A percentile compares a stretch with the other conserved stretches of the same genome.
phyloP scores from a whole-genome alignment of 2,797 vertebrate species.

The Anomalospiza imberbis region DNA sequence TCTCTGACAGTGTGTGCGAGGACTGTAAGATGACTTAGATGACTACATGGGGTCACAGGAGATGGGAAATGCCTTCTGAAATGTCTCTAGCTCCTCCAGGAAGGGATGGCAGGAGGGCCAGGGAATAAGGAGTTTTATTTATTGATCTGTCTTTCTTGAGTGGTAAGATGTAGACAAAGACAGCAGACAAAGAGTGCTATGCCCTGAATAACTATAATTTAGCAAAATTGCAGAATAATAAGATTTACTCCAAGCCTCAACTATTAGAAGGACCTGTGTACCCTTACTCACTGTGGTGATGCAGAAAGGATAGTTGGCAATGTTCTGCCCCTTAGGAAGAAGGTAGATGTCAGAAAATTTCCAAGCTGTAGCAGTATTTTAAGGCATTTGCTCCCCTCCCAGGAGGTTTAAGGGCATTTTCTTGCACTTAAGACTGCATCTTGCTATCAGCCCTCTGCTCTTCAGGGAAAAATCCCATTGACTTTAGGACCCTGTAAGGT shows the following conservation, averaged over 20 bases:
- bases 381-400: neutral
- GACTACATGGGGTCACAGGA: rapidly evolving
- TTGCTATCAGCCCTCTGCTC: neutral
- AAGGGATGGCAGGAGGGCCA: neutral
- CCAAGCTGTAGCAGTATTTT: neutral
- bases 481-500: neutral
- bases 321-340: neutral
- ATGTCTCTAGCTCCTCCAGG: neutral
- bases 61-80: neutral
- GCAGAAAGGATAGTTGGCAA: neutral
- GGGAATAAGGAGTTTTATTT: neutral
- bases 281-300: neutral
- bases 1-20: neutral
- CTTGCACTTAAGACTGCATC: neutral
- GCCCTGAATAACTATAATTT: neutral
- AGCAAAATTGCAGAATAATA: neutral
- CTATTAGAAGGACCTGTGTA: neutral
- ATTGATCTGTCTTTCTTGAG: neutral
- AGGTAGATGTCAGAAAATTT: neutral
- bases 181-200: neutral
- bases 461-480: neutral
- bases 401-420: neutral
- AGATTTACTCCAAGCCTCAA: neutral
- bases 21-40: neutral
- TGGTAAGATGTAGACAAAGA: neutral